Evolutionary conservation across 2,113 vertebrate species (phyloP).

Genomic region (Danio rerio): GRCz12tu NC_133191.1:42496001-42496500

Average conservation of each 20-base stretch:
- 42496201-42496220: neutral
- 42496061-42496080: neutral
- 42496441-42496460: too few relatives aligned
- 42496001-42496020: too few relatives aligned
- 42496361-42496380: neutral
- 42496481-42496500: too few relatives aligned
- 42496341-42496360: neutral
- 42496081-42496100: neutral
- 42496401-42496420: neutral
- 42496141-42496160: neutral
- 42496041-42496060: neutral
- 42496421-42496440: too few relatives aligned
- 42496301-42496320: conserved; percentile 33
- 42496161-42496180: neutral
- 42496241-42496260: conserved; percentile 10
- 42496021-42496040: too few relatives aligned
- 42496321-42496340: conserved; percentile 17
- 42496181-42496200: conserved; percentile 3
- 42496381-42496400: neutral
- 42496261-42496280: neutral
- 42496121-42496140: neutral
- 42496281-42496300: conserved; percentile 25
- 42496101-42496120: neutral
- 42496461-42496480: too few relatives aligned
- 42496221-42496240: too few relatives aligned